Conservation (phyloP, 2,113 vertebrate species). For the Balaenoptera acutorostrata region DNA sequence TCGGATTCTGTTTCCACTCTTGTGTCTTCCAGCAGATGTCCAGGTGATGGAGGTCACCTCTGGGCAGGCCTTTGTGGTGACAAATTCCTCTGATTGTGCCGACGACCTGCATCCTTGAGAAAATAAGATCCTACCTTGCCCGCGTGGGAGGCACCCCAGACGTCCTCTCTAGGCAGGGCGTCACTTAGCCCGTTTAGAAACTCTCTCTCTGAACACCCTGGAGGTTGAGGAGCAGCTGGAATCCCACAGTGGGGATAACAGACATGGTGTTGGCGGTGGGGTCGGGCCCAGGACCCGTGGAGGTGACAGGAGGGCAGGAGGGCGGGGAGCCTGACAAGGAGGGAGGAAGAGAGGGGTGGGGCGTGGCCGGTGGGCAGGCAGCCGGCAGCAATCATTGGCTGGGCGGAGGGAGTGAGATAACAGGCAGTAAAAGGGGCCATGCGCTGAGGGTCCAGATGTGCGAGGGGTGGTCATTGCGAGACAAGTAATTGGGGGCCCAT, state of each 20-base stretch:
- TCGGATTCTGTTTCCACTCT: neutral
- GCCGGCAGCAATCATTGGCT: neutral
- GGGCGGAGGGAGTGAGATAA: neutral
- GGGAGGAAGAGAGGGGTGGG: neutral
- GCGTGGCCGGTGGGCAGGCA: neutral
- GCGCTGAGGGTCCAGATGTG: neutral
- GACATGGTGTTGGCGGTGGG: accelerated
- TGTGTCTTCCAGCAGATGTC: neutral
- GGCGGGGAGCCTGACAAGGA: neutral
- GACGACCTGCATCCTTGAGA: neutral
- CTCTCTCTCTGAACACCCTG: accelerated
- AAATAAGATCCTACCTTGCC: neutral
- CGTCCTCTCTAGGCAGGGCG: accelerated
- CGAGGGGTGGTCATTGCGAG: neutral
- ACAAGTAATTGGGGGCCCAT: neutral
- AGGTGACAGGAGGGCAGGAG: neutral
- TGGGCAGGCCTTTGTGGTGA: neutral
- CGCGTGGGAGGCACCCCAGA: neutral
- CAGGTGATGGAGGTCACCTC: neutral
- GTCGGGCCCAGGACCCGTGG: neutral
- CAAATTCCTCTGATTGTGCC: neutral
- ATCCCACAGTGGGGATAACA: neutral
- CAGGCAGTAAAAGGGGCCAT: neutral
- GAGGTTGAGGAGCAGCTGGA: neutral
- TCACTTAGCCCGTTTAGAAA: neutral